Conservation (phyloP, 2,888 invertebrate species). For the Dione juno region DNA sequence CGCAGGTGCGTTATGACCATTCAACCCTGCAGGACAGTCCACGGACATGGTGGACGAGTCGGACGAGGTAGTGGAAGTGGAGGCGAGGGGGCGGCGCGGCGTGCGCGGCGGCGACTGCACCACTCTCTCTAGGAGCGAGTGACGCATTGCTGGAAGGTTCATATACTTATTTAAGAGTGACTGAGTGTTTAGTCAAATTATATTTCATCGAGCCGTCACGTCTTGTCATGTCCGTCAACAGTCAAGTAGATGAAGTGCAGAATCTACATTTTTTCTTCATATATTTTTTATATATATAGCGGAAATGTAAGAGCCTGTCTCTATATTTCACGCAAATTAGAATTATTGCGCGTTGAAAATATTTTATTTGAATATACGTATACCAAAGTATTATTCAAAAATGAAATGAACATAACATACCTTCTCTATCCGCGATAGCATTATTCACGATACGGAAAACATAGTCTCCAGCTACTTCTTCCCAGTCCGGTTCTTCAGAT, state of each 20-base stretch:
- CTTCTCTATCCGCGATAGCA: conserved; percentile 86
- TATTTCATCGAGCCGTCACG: too few species aligned
- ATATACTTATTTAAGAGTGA: too few species aligned
- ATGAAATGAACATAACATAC: conserved; percentile 60
- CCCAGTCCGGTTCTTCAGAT: conserved; percentile 82
- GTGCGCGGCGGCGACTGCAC: conserved; percentile 78
- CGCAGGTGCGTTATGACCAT: conserved; percentile 59
- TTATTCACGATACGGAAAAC: conserved; percentile 95
- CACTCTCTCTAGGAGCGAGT: conserved; percentile 85
- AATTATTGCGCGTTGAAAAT: too few species aligned
- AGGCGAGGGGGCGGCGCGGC: conserved; percentile 83
- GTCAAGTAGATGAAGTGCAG: too few species aligned
- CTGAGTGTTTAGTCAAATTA: too few species aligned
- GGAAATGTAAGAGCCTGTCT: too few species aligned
- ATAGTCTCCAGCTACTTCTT: conserved; percentile 87
- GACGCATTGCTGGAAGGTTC: conserved; percentile 83
- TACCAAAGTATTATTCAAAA: too few species aligned
- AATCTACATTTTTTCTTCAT: too few species aligned
- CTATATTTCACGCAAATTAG: too few species aligned
- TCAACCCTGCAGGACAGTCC: conserved; percentile 73
- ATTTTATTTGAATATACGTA: too few species aligned
- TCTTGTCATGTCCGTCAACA: too few species aligned
- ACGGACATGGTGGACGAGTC: conserved; percentile 85
- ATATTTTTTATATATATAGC: too few species aligned
- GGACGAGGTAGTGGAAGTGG: conserved; percentile 87